Conservation (phyloP, 2,888 invertebrate species). For the Gonocerus acuteangulatus region DNA sequence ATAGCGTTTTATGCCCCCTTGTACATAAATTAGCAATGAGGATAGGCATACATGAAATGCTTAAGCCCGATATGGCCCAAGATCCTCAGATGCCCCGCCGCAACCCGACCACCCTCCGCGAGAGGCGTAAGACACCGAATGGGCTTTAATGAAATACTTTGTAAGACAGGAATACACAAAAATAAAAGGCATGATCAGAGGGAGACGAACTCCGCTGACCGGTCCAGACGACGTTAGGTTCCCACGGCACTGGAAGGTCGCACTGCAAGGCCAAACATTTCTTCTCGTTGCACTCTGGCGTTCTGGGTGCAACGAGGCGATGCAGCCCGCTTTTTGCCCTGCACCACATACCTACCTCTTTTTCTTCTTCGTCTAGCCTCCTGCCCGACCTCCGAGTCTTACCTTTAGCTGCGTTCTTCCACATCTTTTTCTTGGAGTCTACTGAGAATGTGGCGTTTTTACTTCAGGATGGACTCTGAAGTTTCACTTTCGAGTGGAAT, state of each 20-base stretch:
- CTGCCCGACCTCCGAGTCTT: background rate
- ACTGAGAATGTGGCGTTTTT: too few species aligned
- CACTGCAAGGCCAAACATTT: slow-evolving; percentile 1
- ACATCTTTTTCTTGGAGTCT: too few species aligned
- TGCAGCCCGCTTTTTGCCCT: background rate
- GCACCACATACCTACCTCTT: background rate
- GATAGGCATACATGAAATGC: too few species aligned
- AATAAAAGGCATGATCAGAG: too few species aligned
- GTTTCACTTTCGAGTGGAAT: too few species aligned
- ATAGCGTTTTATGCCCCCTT: too few species aligned
- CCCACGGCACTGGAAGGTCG: background rate
- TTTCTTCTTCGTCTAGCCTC: background rate
- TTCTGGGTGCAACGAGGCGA: background rate
- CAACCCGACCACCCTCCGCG: background rate
- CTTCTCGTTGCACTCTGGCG: background rate
- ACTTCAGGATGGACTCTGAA: too few species aligned
- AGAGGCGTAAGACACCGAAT: background rate
- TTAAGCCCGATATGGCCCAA: too few species aligned
- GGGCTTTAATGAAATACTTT: background rate
- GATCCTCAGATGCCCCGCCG: too few species aligned
- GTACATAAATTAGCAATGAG: too few species aligned
- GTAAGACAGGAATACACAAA: background rate
- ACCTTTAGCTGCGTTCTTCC: background rate
- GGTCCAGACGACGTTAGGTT: background rate
- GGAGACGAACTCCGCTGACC: background rate